phyloP scores from a whole-genome alignment of 1,140 invertebrate species.

The Microplitis mediator region DNA sequence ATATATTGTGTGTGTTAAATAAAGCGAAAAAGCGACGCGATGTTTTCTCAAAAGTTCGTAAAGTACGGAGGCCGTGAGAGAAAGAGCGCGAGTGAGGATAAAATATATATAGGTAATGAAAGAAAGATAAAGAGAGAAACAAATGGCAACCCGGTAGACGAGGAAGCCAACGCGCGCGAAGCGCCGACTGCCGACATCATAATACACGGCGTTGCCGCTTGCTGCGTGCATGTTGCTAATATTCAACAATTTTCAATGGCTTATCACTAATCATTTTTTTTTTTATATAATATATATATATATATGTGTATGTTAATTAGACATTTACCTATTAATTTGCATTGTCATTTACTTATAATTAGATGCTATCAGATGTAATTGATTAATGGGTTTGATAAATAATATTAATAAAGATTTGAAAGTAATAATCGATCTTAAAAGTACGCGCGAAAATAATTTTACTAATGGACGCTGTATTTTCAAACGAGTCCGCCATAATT shows the following conservation, averaged over 20 bases:
- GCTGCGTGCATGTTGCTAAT: neutral
- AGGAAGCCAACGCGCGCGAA: slow-evolving; percentile 25
- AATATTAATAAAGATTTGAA: neutral
- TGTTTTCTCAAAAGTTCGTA: slow-evolving; percentile 56
- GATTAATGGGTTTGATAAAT: too few relatives aligned
- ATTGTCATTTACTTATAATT: too few relatives aligned
- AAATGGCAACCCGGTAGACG: slow-evolving; percentile 1
- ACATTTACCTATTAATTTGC: too few relatives aligned
- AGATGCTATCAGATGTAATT: too few relatives aligned
- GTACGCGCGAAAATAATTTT: neutral
- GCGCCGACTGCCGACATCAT: slow-evolving; percentile 26
- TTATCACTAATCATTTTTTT: neutral
- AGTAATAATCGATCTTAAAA: neutral
- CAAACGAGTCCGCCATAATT: neutral
- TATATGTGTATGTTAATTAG: too few relatives aligned
- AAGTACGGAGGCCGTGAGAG: slow-evolving; percentile 16
- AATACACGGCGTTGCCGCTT: slow-evolving; percentile 27
- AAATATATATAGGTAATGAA: neutral
- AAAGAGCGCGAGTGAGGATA: neutral
- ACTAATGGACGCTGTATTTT: neutral
- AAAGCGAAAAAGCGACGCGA: slow-evolving; percentile 34
- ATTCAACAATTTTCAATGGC: neutral
- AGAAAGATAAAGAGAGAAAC: slow-evolving; percentile 19
- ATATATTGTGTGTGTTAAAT: neutral
- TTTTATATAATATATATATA: too few relatives aligned